Conservation (phyloP, 2,113 vertebrate species). For the Phocoena phocoena region DNA sequence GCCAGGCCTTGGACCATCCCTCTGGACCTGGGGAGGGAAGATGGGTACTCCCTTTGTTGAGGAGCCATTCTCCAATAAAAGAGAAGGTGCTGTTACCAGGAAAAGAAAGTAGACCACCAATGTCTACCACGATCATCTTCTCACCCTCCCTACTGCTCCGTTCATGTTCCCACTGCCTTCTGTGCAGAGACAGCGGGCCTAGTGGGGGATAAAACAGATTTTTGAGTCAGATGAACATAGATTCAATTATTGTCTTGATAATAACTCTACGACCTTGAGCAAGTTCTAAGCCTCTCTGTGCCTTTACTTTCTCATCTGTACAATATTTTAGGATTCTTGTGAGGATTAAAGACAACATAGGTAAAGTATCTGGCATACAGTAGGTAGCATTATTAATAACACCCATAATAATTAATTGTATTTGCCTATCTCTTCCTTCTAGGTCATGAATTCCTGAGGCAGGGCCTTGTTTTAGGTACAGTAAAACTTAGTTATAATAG, state of each 20-base stretch:
- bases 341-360: neutral
- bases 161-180: neutral
- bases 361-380: neutral
- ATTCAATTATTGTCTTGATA: neutral
- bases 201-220: neutral
- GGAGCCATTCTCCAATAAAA: neutral
- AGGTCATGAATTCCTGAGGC: neutral
- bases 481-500: neutral
- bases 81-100: neutral
- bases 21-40: neutral
- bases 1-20: neutral
- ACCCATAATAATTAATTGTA: neutral
- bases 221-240: neutral
- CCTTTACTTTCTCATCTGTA: neutral
- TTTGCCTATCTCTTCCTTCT: neutral
- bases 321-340: neutral
- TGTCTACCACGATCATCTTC: neutral
- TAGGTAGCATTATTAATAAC: neutral
- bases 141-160: fast-evolving
- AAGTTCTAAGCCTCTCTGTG: neutral
- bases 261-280: neutral
- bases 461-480: neutral
- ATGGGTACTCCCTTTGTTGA: neutral
- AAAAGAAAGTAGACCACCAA: neutral
- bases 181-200: neutral